Conservation (phyloP, 2,888 invertebrate species). For the Diarsia mendica region DNA sequence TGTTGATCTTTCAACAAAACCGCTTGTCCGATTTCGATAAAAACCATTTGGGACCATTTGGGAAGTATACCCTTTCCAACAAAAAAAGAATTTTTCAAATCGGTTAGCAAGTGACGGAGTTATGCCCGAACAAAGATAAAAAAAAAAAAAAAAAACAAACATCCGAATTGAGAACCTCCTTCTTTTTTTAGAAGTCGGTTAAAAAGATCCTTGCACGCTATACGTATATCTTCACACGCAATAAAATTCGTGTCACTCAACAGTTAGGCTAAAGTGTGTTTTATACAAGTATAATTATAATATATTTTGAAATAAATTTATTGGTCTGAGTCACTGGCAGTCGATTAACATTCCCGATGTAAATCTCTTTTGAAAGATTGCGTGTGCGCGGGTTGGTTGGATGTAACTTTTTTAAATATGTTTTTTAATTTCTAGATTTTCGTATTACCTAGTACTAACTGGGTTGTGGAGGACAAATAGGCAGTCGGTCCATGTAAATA, state of each 20-base stretch:
- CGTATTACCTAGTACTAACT: not conserved
- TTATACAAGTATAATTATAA: slow-evolving; percentile 22
- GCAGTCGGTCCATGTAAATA: no score
- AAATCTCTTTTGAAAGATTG: slow-evolving; percentile 40
- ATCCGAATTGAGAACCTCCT: no score
- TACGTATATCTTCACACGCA: slow-evolving; percentile 16
- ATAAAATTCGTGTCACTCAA: slow-evolving; percentile 37
- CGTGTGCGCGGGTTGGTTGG: not conserved
- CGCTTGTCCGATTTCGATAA: no score
- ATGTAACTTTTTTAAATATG: slow-evolving; percentile 19
- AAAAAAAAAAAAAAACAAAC: no score
- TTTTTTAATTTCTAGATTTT: slow-evolving; percentile 6
- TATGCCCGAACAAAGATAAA: no score
- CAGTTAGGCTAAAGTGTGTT: slow-evolving; percentile 26
- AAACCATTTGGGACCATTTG: no score
- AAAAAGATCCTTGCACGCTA: not conserved
- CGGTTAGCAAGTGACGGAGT: no score
- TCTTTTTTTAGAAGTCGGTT: no score
- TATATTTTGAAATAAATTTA: slow-evolving; percentile 28
- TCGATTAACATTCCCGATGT: slow-evolving; percentile 42
- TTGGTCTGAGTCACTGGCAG: slow-evolving; percentile 28
- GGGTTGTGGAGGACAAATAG: no score
- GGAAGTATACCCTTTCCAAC: no score
- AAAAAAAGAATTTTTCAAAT: no score
- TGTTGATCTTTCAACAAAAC: no score